Evolutionary conservation across 2,797 vertebrate species (phyloP), one percentile per base, ranked within the genome.

Genomic region (Podarcis siculus): DNA sequence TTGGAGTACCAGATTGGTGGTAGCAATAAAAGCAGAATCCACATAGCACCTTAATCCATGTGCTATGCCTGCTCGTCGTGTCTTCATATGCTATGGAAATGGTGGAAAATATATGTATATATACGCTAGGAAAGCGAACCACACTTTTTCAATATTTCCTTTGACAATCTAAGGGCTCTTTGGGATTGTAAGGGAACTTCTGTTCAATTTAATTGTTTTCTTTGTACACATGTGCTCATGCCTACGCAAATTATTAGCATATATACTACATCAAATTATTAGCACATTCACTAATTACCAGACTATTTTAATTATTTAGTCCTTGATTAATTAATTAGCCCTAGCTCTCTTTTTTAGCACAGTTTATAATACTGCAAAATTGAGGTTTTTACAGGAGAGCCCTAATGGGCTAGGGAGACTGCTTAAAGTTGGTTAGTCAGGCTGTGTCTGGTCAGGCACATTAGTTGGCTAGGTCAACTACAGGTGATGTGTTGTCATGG

Each of bases 251-350:
- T 42, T 10, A 0, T 9, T 67, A 79, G 71, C 78, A 82, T 80
- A 87, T 78, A 9, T 12, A 10, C 1, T 81, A 67, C 79, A 32
- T 88, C 92, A 55, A 55, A 15, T 93, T 30, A 69, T 55, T 55
- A 27, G 66, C 66, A 67, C 66, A 4, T 25, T 30, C 30, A 30
- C 27, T 69, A 69, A 69, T 69, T 30, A 69, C 12, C 67, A 69
- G 30, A 69, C 67, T 69, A 12, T 69, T 69, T 69, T 69, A 64
- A 64, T 19, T 64, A 23, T 64, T 23, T 23, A 64, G 61, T 23
- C 61, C 17, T 64, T 64, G 1, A 64, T 64, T 64, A 64, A 64
- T 64, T 69, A 69, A 69, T 69, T 69, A 15, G 30, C 30, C 10
- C 30, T 12, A 69, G 67, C 67, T n/a, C 67, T 69, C 49, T 49